Percentiles rank a stretch among this genome's conserved stretches.
Evolutionary conservation across 2,797 vertebrate species (phyloP).

Genomic region (Etheostoma nigrum): DNA sequence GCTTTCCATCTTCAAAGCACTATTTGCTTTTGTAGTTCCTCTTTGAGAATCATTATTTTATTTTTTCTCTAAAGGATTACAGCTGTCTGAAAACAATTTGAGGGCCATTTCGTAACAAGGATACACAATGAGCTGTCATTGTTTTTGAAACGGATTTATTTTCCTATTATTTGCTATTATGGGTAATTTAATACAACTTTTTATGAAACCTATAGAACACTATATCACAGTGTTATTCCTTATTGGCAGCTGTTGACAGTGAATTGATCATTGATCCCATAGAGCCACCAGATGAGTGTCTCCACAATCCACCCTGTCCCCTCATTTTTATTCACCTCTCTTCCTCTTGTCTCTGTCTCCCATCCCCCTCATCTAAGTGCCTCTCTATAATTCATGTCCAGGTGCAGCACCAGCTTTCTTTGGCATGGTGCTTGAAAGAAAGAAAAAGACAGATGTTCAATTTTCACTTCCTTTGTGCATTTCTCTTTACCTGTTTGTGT

Average conservation of each 20-base stretch:
- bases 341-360: conserved; percentile 62
- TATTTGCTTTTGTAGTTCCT: conserved; percentile 92
- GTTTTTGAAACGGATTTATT: conserved; percentile 41
- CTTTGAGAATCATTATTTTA: conserved; percentile 90
- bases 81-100: conserved; percentile 79
- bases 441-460: conserved; percentile 76
- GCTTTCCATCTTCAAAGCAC: conserved; percentile 94
- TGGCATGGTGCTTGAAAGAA: conserved; percentile 70
- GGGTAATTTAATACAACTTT: conserved; percentile 23
- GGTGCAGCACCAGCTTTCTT: conserved; percentile 78
- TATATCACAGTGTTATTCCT: conserved; percentile 13
- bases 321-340: conserved; percentile 74
- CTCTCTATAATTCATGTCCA: conserved; percentile 83
- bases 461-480: conserved; percentile 74
- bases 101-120: conserved; percentile 73
- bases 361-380: conserved; percentile 66
- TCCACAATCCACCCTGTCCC: conserved; percentile 64
- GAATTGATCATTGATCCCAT: conserved; percentile 67
- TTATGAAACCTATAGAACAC: conserved; percentile 6
- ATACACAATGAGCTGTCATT: conserved; percentile 55
- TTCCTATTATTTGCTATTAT: conserved; percentile 29
- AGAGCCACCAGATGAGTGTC: conserved; percentile 49
- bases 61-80: conserved; percentile 81
- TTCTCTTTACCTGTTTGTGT: conserved; percentile 57
- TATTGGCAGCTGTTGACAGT: conserved; percentile 52